phyloP scores from a whole-genome alignment of 2,797 vertebrate genomes.

The Fistularia tabacaria region DNA sequence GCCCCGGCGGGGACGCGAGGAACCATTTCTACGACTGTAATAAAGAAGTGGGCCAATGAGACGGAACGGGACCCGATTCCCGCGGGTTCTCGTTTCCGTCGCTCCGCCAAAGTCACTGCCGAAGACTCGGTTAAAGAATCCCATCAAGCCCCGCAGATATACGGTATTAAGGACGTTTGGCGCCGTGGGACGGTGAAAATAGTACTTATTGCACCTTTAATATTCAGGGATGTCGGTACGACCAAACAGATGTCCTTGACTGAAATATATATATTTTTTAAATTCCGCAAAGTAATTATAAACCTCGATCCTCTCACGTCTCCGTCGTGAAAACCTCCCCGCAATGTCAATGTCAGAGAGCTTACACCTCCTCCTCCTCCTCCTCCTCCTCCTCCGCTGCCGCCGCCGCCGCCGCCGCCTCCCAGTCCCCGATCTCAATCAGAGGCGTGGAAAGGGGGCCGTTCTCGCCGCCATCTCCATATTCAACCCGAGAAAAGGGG shows the following conservation, averaged over 20 bases:
- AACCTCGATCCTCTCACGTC: slow-evolving; percentile 3
- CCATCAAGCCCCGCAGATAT: slow-evolving; percentile 2
- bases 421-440: neutral
- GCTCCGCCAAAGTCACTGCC: slow-evolving; percentile 2
- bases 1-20: too few species aligned
- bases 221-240: slow-evolving; percentile 1
- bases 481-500: slow-evolving; percentile 21
- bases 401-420: neutral
- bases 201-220: slow-evolving; percentile 14
- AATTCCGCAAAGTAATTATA: neutral
- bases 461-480: slow-evolving; percentile 18
- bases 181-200: slow-evolving; percentile 15
- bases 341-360: neutral
- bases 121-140: neutral
- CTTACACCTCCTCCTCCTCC: neutral
- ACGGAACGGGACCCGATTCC: too few species aligned
- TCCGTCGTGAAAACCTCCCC: slow-evolving; percentile 2
- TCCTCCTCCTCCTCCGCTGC: neutral
- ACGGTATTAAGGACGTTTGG: slow-evolving; percentile 11
- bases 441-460: slow-evolving; percentile 17
- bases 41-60: too few species aligned
- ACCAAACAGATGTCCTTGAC: slow-evolving; percentile 16
- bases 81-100: neutral
- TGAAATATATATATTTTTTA: slow-evolving; percentile 2
- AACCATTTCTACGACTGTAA: too few species aligned